Conservation (phyloP, 2,113 vertebrate genomes). For the Callionymus lyra region DNA sequence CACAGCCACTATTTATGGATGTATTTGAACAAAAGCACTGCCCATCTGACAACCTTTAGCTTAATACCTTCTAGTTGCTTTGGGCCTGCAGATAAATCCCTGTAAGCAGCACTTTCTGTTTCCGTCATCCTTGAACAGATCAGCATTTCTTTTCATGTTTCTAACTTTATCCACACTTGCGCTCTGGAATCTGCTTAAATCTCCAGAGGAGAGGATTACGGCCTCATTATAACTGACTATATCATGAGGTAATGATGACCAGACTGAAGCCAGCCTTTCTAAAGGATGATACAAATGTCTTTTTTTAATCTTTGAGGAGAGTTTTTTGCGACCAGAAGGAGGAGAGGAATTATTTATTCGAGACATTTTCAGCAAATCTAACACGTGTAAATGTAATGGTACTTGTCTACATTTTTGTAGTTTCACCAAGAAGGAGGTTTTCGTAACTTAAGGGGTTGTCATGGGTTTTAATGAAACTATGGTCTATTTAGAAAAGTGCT, state of each 20-base stretch:
- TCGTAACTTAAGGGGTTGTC: no score
- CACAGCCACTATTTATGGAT: no score
- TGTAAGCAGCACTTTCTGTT: slow-evolving; percentile 1
- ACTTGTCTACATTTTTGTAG: no score
- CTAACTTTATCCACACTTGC: not conserved
- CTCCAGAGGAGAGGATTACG: not conserved
- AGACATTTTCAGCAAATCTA: no score
- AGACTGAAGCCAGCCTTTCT: slow-evolving; percentile 3
- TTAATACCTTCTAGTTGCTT: not conserved
- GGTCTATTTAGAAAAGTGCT: no score
- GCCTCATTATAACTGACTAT: slow-evolving; percentile 5
- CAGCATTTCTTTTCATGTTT: slow-evolving; percentile 1
- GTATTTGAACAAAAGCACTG: no score
- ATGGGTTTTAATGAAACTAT: no score
- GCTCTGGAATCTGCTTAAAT: not conserved
- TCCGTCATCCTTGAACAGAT: slow-evolving; percentile 1
- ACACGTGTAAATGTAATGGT: no score
- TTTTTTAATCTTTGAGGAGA: slow-evolving; percentile 17
- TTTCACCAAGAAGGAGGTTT: no score
- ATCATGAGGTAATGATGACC: slow-evolving; percentile 16
- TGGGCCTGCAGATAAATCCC: slow-evolving; percentile 2
- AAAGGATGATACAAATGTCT: not conserved
- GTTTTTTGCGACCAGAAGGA: slow-evolving; percentile 10
- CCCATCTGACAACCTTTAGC: not conserved
- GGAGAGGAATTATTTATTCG: slow-evolving; percentile 11